Base-by-base conservation (phyloP, 2,888 invertebrate species). In the Agrochola lychnidis region DNA sequence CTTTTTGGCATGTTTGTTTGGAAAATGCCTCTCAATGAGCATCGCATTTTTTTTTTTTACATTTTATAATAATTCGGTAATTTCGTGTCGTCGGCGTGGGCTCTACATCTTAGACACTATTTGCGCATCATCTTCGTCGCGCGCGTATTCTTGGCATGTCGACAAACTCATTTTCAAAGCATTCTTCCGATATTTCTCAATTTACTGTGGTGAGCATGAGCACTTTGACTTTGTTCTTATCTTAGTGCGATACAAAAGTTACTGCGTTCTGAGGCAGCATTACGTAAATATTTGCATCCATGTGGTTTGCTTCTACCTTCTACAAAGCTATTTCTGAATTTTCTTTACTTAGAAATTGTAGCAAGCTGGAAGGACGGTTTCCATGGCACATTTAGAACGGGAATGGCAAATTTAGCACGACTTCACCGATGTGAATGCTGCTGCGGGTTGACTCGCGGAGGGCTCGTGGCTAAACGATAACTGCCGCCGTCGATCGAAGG, bases 71-170 rank as follows among this genome's bases (percentile, higher is more conserved):
- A 42, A n/a, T 30, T 42, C 53, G 14, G 22, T 16, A 16, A 10
- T 56, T 42, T 40, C 42, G 30, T 19, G 25, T 59, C 4, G 48
- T 77, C 30, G 19, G 9, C 9, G 22, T 12, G 22, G 30, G 12
- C 22, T 61, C 16, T 61, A 36, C 36, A 3, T 36, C 36, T 36
- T 36, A 36, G 36, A 5, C 48, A 72, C 22, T 48, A 77, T 36
- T 40, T 7, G 30, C 48, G 30, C 57, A 36, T 42, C 68, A 59
- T 67, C n/a, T 16, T 10, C n/a, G 19, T 78, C 42, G 61, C 51
- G 57, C 45, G 16, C 64, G n/a, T 16, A 62, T 62, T 76, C 51
- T 78, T 78, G 42, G 42, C 68, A 67, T 51, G n/a, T n/a, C 40
- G 48, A 30, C 14, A 59, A 57, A 4, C 7, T 61, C 10, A 30